Evolutionary conservation across 2,797 vertebrate genomes (phyloP).

Genomic region (Microctenopoma stevenorrisi): DNA sequence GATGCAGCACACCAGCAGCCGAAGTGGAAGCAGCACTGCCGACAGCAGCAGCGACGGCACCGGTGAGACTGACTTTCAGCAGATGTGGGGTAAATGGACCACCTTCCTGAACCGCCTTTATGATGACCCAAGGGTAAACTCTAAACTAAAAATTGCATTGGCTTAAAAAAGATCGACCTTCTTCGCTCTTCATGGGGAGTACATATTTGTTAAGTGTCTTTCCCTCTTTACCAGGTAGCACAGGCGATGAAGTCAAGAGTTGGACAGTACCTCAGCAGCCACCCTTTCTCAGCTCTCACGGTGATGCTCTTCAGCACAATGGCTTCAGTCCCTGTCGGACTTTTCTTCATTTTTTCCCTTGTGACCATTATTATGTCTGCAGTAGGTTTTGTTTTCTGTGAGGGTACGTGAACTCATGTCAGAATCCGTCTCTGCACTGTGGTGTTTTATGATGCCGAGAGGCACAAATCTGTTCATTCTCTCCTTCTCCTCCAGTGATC

Average conservation of each 20-base stretch:
- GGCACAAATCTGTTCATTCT: neutral
- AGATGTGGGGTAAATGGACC: constrained; percentile 42
- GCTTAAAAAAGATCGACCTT: neutral
- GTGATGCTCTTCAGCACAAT: constrained; percentile 57
- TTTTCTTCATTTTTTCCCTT: constrained; percentile 69
- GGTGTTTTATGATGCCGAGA: neutral
- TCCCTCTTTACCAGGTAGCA: constrained; percentile 43
- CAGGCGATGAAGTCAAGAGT: constrained; percentile 51
- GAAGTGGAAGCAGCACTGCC: neutral
- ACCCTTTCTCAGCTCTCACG: constrained; percentile 55
- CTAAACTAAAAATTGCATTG: neutral
- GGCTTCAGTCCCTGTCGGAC: constrained; percentile 62
- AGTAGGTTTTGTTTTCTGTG: constrained; percentile 63
- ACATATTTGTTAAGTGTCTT: neutral
- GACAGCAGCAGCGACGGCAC: neutral
- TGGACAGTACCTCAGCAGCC: constrained; percentile 60
- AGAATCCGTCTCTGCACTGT: neutral
- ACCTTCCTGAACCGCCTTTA: constrained; percentile 22
- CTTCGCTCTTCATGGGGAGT: neutral
- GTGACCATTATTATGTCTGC: constrained; percentile 49
- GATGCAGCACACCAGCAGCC: constrained; percentile 41
- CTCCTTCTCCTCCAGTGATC: constrained; percentile 41
- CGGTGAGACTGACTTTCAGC: constrained; percentile 24
- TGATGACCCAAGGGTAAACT: constrained; percentile 58
- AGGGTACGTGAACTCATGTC: constrained; percentile 47